phyloP scores from a whole-genome alignment of 2,797 vertebrate genomes.

The Chrosomus eos region DNA sequence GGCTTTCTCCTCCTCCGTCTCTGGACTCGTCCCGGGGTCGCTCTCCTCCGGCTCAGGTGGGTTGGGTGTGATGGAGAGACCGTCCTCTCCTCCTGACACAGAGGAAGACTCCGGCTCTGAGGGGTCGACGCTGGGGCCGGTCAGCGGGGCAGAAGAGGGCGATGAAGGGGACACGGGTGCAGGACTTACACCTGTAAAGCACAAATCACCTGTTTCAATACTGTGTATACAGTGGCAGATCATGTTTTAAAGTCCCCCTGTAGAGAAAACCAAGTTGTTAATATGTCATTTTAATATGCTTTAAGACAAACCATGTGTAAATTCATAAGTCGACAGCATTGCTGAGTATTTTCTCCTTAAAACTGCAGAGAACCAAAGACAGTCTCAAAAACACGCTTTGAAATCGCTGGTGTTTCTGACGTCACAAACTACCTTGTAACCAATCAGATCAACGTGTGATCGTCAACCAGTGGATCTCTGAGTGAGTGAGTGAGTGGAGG shows the following conservation, averaged over 20 bases:
- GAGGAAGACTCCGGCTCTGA: constrained; percentile 73
- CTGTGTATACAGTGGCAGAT: not conserved
- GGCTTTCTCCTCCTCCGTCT: constrained; percentile 93
- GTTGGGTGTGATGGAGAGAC: constrained; percentile 52
- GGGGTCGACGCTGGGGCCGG: constrained; percentile 70
- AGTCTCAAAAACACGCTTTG: no score
- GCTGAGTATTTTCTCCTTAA: no score
- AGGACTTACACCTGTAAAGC: constrained; percentile 69
- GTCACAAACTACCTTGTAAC: no score
- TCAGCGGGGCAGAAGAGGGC: constrained; percentile 65
- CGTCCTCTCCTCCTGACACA: constrained; percentile 71
- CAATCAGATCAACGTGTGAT: no score
- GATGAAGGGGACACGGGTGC: constrained; percentile 8
- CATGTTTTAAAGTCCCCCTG: not conserved
- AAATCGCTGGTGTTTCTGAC: no score
- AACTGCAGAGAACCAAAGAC: no score
- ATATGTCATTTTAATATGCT: no score
- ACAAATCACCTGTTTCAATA: not conserved
- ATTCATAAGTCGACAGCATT: no score
- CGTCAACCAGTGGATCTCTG: no score
- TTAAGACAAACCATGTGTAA: no score
- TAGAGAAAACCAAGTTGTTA: no score
- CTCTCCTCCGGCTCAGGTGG: constrained; percentile 68
- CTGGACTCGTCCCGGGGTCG: constrained; percentile 34
- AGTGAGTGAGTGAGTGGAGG: no score